Evolutionary conservation across 2,797 vertebrate species (phyloP).

Genomic region (Micrastur ruficollis): DNA sequence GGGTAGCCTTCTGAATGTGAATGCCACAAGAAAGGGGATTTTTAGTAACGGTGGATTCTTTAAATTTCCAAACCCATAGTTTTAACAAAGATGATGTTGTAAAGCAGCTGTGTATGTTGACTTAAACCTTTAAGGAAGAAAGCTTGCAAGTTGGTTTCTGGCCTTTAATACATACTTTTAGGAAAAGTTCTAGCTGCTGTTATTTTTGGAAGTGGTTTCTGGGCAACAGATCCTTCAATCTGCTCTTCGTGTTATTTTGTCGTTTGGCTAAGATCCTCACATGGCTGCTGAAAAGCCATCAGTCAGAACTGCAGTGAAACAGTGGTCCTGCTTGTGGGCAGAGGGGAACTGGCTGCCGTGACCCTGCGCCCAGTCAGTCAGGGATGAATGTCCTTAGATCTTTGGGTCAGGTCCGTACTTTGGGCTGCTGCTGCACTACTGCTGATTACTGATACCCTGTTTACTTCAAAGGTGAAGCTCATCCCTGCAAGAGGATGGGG

Average conservation of each 20-base stretch:
- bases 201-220: not conserved
- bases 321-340: not conserved
- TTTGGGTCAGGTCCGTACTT: not conserved
- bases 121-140: not conserved
- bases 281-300: not conserved
- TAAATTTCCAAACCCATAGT: not conserved
- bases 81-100: not conserved
- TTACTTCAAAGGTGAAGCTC: slow-evolving; percentile 67
- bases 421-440: slow-evolving; percentile 25
- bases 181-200: not conserved
- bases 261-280: not conserved
- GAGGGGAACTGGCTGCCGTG: not conserved
- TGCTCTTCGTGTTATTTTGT: not conserved
- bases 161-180: not conserved
- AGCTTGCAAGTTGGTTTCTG: not conserved
- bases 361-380: not conserved
- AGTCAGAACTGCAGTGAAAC: not conserved
- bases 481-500: slow-evolving; percentile 62
- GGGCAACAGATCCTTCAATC: not conserved
- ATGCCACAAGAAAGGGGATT: not conserved
- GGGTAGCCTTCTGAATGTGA: not conserved
- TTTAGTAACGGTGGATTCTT: not conserved
- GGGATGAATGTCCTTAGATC: not conserved
- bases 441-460: slow-evolving; percentile 60
- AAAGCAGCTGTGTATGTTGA: not conserved